A percentile compares a stretch with the other conserved stretches of the same genome.
Conservation (phyloP, 1,140 invertebrate genomes). For the Scaptomyza pallida region DNA sequence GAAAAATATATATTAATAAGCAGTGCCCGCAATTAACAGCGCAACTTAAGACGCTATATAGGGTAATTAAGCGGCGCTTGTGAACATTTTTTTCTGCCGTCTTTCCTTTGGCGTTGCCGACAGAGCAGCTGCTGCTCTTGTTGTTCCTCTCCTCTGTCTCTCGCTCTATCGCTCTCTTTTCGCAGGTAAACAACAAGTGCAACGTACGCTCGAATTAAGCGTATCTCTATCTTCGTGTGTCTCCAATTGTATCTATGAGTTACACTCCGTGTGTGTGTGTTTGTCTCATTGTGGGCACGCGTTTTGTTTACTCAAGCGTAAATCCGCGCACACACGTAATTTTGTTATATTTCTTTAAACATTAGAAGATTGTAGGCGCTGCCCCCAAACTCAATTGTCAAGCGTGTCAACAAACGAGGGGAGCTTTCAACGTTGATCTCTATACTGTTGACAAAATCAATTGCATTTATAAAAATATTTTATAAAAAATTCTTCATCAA, state of each 20-base stretch:
- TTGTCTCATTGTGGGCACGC: slow-evolving; percentile 40
- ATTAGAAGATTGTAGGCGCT: slow-evolving; percentile 46
- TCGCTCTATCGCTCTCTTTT: slow-evolving; percentile 57
- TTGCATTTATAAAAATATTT: no score
- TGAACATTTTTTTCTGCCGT: slow-evolving; percentile 57
- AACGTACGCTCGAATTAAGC: slow-evolving; percentile 60
- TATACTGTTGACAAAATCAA: neutral
- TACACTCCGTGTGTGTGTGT: slow-evolving; percentile 1
- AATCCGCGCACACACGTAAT: slow-evolving; percentile 77
- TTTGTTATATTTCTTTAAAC: slow-evolving; percentile 39
- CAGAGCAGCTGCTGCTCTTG: slow-evolving; percentile 26
- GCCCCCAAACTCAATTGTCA: slow-evolving; percentile 31
- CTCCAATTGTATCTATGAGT: slow-evolving; percentile 15
- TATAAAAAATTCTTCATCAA: no score
- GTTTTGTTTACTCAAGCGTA: slow-evolving; percentile 72
- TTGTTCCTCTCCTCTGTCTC: slow-evolving; percentile 28
- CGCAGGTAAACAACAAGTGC: slow-evolving; percentile 77
- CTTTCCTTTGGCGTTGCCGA: slow-evolving; percentile 72
- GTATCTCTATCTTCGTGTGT: slow-evolving; percentile 29
- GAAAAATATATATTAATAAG: slow-evolving; percentile 73
- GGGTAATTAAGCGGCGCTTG: slow-evolving; percentile 82
- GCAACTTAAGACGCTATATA: slow-evolving; percentile 82
- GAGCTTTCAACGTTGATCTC: neutral
- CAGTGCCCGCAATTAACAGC: slow-evolving; percentile 82
- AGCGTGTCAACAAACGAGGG: slow-evolving; percentile 35